Evolutionary conservation across 2,113 vertebrate genomes (phyloP).

Genomic region (Alethe diademata): DNA sequence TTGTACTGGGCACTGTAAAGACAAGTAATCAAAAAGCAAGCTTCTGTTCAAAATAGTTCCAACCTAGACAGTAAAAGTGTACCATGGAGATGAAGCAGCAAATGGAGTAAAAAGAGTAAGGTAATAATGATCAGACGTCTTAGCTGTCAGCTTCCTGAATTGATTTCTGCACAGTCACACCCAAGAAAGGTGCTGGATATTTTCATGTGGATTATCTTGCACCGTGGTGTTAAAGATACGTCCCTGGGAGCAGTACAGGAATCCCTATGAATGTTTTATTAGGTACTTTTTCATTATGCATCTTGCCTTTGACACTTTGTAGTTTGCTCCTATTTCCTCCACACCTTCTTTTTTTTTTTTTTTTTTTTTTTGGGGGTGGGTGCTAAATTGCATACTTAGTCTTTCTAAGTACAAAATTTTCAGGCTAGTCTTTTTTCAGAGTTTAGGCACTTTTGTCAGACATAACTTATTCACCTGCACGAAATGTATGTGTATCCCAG

Average conservation of each 20-base stretch:
- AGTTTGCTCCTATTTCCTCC: background rate
- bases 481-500: background rate
- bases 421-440: background rate
- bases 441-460: background rate
- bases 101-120: background rate
- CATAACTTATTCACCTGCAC: background rate
- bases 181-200: background rate
- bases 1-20: background rate
- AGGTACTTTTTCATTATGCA: background rate
- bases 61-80: background rate
- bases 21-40: constrained; percentile 13
- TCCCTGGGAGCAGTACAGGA: background rate
- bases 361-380: too few species aligned
- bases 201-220: background rate
- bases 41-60: background rate
- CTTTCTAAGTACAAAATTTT: background rate
- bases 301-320: background rate
- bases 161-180: background rate
- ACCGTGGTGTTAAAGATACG: background rate
- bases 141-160: background rate
- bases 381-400: background rate
- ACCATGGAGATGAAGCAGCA: background rate
- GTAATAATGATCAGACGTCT: background rate
- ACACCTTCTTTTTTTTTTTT: fast-evolving
- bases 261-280: background rate